Evolutionary conservation across 2,113 vertebrate genomes (phyloP).

Genomic region (Pantherophis guttatus): DNA sequence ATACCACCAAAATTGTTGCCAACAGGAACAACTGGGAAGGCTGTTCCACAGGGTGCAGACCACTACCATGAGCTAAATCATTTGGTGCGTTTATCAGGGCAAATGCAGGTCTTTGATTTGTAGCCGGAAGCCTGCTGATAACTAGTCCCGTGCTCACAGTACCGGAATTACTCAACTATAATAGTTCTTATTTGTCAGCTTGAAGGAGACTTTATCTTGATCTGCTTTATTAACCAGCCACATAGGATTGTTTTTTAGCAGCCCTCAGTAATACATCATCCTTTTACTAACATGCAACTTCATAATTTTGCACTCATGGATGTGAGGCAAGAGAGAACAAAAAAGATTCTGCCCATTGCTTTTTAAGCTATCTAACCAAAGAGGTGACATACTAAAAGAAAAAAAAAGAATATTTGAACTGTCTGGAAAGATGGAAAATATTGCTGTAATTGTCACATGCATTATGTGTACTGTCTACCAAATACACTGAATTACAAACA

Average conservation of each 20-base stretch:
- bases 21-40: neutral
- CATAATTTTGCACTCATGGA: neutral
- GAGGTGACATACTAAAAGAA: neutral
- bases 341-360: neutral
- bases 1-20: neutral
- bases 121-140: neutral
- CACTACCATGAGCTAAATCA: neutral
- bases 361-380: neutral
- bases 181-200: neutral
- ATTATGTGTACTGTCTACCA: too few relatives aligned
- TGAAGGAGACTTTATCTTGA: neutral
- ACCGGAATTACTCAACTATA: neutral
- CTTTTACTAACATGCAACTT: neutral
- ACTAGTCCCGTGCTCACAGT: neutral
- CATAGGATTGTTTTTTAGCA: neutral
- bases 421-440: too few relatives aligned
- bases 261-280: neutral
- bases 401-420: neutral
- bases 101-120: neutral
- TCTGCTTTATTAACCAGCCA: neutral
- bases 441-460: too few relatives aligned
- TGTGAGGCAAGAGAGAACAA: too few relatives aligned
- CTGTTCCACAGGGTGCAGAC: neutral
- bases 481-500: too few relatives aligned
- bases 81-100: neutral